Conservation (phyloP, 1,140 invertebrate species). For the Drosophila suzukii region DNA sequence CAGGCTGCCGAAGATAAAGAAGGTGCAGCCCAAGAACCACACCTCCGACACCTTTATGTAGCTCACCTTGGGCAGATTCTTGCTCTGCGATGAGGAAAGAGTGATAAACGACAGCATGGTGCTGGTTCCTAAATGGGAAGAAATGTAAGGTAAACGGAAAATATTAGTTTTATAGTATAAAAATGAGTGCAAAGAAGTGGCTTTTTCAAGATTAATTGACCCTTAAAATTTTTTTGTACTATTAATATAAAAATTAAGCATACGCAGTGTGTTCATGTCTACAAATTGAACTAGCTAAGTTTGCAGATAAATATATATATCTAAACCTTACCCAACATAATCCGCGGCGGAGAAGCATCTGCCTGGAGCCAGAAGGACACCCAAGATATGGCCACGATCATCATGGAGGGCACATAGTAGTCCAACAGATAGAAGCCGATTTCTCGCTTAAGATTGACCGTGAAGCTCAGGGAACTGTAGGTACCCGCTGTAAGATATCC, state of each 20-base stretch:
- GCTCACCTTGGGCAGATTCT: slow-evolving; percentile 93
- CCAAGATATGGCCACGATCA: slow-evolving; percentile 95
- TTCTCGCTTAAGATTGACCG: slow-evolving; percentile 91
- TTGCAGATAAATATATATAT: background rate
- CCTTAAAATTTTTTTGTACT: no score
- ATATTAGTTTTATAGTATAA: background rate
- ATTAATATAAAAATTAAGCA: background rate
- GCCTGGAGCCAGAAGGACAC: slow-evolving; percentile 96
- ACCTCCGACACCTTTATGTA: slow-evolving; percentile 95
- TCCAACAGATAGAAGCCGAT: slow-evolving; percentile 95
- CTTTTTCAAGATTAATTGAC: no score
- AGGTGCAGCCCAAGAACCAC: slow-evolving; percentile 93
- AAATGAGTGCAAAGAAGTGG: background rate
- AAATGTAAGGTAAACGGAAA: no score
- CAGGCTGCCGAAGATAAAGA: slow-evolving; percentile 93
- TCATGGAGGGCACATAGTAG: slow-evolving; percentile 94
- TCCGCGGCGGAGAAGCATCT: slow-evolving; percentile 93
- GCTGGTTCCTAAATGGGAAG: slow-evolving; percentile 87
- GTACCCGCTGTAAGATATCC: slow-evolving; percentile 87
- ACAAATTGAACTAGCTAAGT: background rate
- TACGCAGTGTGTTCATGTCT: background rate
- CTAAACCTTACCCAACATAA: slow-evolving; percentile 88
- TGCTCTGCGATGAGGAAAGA: slow-evolving; percentile 90
- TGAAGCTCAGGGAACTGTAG: slow-evolving; percentile 91
- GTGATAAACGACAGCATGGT: slow-evolving; percentile 96